These are phyloP conservation scores for Toxotes chatareus DNA, from an alignment of 2,113 vertebrate species.

Conservation along the genomic window DNA sequence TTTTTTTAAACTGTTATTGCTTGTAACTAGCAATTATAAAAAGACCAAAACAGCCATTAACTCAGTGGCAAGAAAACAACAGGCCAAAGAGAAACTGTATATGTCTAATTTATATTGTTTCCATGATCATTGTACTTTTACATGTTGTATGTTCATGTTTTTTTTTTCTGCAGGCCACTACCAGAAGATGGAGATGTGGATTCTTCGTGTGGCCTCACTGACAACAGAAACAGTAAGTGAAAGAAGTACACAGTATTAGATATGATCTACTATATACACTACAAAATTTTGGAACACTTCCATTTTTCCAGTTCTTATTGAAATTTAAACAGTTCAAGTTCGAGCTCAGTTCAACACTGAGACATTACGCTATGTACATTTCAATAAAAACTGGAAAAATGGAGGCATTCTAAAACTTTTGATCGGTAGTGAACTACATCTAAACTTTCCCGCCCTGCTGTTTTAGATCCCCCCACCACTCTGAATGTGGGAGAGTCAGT, in stretches of 20 bases:
- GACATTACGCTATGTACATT: too few relatives aligned
- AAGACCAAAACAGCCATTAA: constrained; percentile 2
- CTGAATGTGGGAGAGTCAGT: constrained; percentile 83
- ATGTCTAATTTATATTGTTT: not conserved
- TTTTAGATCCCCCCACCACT: constrained; percentile 88
- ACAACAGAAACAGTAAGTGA: constrained; percentile 88
- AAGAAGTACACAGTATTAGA: not conserved
- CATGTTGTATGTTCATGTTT: not conserved
- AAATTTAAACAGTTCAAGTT: too few relatives aligned
- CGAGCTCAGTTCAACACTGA: too few relatives aligned
- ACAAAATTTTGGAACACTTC: too few relatives aligned
- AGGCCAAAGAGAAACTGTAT: not conserved
- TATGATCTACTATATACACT: not conserved
- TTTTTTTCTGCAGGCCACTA: constrained; percentile 83
- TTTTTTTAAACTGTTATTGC: not conserved
- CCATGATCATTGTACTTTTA: not conserved
- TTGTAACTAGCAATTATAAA: not conserved
- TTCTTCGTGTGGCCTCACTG: constrained; percentile 83
- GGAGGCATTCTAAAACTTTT: too few relatives aligned
- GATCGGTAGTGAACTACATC: not conserved
- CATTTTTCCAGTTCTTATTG: too few relatives aligned
- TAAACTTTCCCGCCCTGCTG: not conserved
- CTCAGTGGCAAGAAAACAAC: not conserved
- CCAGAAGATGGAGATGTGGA: constrained; percentile 90
- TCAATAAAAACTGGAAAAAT: too few relatives aligned